A percentile compares a stretch with the other conserved stretches of the same genome.
phyloP scores from a whole-genome alignment of 92 coral and sea anemone species.

The Phenganax subtilis region DNA sequence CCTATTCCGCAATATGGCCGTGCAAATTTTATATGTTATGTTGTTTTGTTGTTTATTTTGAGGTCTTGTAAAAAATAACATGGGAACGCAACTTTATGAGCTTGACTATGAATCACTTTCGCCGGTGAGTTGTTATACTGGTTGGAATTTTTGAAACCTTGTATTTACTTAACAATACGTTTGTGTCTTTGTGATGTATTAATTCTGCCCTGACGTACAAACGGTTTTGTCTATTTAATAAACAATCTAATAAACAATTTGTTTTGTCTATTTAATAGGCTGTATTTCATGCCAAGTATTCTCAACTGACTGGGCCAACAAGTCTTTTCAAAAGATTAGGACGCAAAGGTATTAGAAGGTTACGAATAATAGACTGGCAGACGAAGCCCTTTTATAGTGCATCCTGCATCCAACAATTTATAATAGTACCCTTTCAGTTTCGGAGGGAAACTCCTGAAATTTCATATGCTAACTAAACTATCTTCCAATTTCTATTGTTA shows the following conservation, averaged over 20 bases:
- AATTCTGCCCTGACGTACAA: too few species aligned
- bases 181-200: too few species aligned
- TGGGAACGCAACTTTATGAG: slow-evolving; percentile 29
- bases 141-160: background rate
- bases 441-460: background rate
- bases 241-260: background rate
- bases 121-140: slow-evolving; percentile 19
- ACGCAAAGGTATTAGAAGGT: slow-evolving; percentile 53
- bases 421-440: background rate
- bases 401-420: background rate
- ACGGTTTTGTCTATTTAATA: too few species aligned
- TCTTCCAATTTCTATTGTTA: background rate
- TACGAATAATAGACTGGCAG: background rate
- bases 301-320: slow-evolving; percentile 79
- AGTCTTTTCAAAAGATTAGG: slow-evolving; percentile 79
- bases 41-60: background rate
- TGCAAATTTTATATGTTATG: background rate
- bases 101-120: slow-evolving; percentile 22
- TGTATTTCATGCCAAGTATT: slow-evolving; percentile 80
- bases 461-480: background rate
- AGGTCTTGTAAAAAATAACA: background rate
- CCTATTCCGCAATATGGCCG: slow-evolving; percentile 27
- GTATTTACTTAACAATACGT: background rate
- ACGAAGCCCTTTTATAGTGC: background rate
- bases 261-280: slow-evolving; percentile 47